Evolutionary conservation across 2,888 invertebrate genomes (phyloP), one percentile per base, ranked within the genome.

Genomic region (Gymnosoma rotundatum): DNA sequence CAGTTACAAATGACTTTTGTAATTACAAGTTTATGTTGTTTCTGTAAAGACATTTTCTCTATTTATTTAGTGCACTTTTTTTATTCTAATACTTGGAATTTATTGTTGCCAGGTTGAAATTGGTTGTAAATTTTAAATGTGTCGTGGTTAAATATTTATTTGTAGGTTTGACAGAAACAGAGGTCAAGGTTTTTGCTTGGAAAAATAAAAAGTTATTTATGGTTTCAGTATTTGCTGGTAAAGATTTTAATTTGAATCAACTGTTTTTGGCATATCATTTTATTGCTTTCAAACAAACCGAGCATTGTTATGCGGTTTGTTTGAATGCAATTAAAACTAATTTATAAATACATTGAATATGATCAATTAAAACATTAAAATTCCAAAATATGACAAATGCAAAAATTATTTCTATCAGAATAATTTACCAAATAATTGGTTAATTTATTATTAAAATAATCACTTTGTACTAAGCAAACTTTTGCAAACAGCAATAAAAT

Each of bases 1-100:
- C 66, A 83, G 66, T 83, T 61, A 83, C 80, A 83, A 83, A 83
- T 83, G 80, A 80, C 80, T 76, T 76, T 83, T 63, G 79, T 73
- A 80, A 83, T 83, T 80, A 83, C 76, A 69, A 70, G 50, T 76
- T 76, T 64, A 21, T 76, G 38, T 38, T 56, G 48, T 58, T 58
- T 42, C 64, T 42, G 9, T 18, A 12, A 32, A 0, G 54, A 12
- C n/a, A 50, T 69, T 61, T 78, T 25, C 20, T 64, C n/a, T 50
- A 58, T 36, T 75, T 66, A 42, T 58, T 56, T 60, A n/a, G 4
- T 50, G n/a, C 7, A 25, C 10, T 48, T 67, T 36, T 66, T 32
- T 10, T 2, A 1, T 10, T 12, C 12, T 61, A 7, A 21, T 58
- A 36, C 32, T 48, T 38, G 1, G 32, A 58, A 38, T 66, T 9